These are phyloP conservation scores for Luperina nickerlii DNA, from an alignment of 2,888 invertebrate genomes.

Conservation along the genomic window DNA sequence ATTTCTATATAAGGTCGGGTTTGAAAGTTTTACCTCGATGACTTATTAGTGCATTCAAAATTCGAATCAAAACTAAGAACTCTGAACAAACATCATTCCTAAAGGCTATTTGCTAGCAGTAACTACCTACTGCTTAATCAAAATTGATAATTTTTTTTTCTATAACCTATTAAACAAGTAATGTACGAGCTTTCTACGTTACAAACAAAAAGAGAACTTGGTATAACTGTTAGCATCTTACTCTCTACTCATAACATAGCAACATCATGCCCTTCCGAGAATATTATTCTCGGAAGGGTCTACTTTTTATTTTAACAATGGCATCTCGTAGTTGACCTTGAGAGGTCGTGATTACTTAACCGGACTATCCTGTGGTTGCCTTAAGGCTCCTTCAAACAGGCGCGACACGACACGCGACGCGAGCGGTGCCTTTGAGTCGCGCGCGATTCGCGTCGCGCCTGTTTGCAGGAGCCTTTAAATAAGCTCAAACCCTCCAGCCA, in stretches of 20 bases:
- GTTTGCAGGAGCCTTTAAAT: no score
- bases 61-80: constrained; percentile 11
- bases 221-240: neutral
- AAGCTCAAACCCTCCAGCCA: no score
- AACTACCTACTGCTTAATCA: neutral
- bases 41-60: neutral
- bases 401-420: no score
- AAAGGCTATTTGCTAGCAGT: neutral
- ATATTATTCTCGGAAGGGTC: no score
- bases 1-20: constrained; percentile 1
- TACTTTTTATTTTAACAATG: no score
- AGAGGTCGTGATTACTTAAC: no score
- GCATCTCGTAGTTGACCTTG: no score
- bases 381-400: no score
- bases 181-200: neutral
- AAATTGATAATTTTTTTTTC: neutral
- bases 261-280: no score
- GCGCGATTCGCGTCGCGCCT: no score
- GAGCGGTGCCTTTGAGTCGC: no score
- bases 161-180: neutral
- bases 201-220: neutral
- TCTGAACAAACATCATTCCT: neutral
- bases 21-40: constrained; percentile 10
- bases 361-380: no score
- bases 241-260: neutral